Conservation (phyloP, 1,140 invertebrate species). For the Aphaenogaster rudis region DNA sequence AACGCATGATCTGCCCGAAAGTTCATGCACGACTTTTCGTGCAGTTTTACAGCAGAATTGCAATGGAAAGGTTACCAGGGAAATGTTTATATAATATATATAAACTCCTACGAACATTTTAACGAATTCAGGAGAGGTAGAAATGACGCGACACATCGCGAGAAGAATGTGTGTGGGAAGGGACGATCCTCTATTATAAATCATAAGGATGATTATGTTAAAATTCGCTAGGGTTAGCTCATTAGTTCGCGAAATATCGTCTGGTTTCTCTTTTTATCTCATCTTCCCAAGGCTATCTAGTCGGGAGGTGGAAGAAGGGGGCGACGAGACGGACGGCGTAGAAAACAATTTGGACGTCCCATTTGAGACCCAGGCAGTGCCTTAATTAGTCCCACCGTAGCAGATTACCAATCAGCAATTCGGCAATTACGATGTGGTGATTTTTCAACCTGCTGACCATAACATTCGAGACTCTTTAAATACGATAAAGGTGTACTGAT, state of each 20-base stretch:
- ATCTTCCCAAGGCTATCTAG: constrained; percentile 70
- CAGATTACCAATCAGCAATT: constrained; percentile 72
- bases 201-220: constrained; percentile 75
- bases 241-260: constrained; percentile 71
- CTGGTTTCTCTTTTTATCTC: constrained; percentile 51
- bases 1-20: too few relatives aligned
- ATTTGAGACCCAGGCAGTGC: constrained; percentile 51
- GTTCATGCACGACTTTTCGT: too few relatives aligned
- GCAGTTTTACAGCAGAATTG: too few relatives aligned
- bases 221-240: constrained; percentile 60
- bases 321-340: constrained; percentile 51
- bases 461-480: background rate
- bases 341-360: constrained; percentile 72
- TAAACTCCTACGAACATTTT: background rate
- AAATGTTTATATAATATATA: background rate
- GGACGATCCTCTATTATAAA: constrained; percentile 65
- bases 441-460: constrained; percentile 38
- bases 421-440: constrained; percentile 62
- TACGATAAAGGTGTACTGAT: background rate
- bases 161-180: constrained; percentile 28
- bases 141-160: constrained; percentile 13
- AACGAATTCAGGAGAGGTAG: background rate
- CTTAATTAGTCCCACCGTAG: constrained; percentile 71
- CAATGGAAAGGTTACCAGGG: too few relatives aligned
- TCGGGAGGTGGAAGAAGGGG: background rate